These are phyloP conservation scores for Sabatieria punctata DNA, from an alignment of 2,888 invertebrate species.

Conservation along the genomic window DNA sequence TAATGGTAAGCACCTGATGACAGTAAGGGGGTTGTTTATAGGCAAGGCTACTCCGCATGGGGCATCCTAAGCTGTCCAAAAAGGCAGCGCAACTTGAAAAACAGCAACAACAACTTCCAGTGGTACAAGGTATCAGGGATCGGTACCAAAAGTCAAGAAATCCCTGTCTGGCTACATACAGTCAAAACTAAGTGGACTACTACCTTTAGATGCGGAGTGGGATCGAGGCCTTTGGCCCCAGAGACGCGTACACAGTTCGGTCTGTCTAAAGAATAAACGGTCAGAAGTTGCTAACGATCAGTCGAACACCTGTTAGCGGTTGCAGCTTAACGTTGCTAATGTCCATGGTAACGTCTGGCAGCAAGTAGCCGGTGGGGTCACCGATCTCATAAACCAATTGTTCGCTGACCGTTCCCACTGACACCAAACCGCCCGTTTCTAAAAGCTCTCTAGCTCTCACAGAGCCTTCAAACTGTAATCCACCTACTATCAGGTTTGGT, in stretches of 20 bases:
- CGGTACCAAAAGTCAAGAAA: too few species aligned
- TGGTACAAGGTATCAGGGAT: too few species aligned
- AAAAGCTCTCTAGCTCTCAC: constrained; percentile 2
- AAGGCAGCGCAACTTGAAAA: too few species aligned
- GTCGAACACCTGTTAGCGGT: constrained; percentile 18
- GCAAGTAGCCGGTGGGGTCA: constrained; percentile 35
- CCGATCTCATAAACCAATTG: constrained; percentile 40
- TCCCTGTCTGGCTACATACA: too few species aligned
- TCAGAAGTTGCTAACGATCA: neutral
- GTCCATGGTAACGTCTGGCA: constrained; percentile 40
- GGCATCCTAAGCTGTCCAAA: too few species aligned
- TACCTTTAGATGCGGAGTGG: constrained; percentile 33
- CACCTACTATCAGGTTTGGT: constrained; percentile 32
- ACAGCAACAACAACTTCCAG: too few species aligned
- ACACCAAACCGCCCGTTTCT: constrained; percentile 37
- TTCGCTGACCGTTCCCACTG: constrained; percentile 35
- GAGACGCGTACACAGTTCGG: neutral
- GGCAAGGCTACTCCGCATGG: too few species aligned
- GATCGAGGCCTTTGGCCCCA: neutral
- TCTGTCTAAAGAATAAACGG: neutral
- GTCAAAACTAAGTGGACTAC: too few species aligned
- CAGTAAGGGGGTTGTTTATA: too few species aligned
- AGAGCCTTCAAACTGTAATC: neutral
- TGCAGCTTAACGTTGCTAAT: constrained; percentile 34
- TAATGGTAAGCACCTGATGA: too few species aligned